Base-by-base conservation (phyloP, 2,113 vertebrate species). In the Nesospiza acunhae region DNA sequence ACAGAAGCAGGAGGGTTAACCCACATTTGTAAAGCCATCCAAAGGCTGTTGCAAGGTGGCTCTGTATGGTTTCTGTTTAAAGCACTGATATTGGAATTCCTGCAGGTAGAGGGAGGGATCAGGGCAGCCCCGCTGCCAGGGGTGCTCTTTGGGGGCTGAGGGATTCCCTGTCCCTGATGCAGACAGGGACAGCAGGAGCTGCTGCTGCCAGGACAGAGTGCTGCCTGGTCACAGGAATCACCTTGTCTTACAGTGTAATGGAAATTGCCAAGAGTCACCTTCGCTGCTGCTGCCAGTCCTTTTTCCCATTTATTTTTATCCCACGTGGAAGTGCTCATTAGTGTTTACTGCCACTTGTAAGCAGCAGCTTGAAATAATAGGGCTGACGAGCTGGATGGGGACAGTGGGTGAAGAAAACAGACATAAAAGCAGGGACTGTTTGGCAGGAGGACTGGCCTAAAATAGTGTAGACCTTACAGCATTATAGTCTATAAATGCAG, bases 291-390 rank as follows among this genome's bases (percentile, higher is more conserved):
- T 87, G 13, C 27, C 39, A 42, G 41, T 55, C 23, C 19, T 63
- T 53, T 58, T 41, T 59, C 46, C 83, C 58, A 47, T 67, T 84
- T 78, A 63, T 75, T 87, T 90, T 87, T 84, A 55, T 85, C 84
- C 69, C 66, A 3, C 90, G 89, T 95, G 87, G 84, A 91, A 91
- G 78, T 22, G 49, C 49, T 87, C 73, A 8, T 91, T 69, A 76
- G 83, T 14, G 33, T 58, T 79, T 47, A 33, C 24, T 74, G 47
- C 58, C 44, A 55, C 55, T 81, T 77, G 75, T 76, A 82, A 73
- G 10, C 87, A 76, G 84, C 55, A 90, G 72, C 55, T 85, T 80
- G 78, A 89, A 94, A 89, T 87, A 87, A 35, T 33, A 67, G 84
- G 63, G 67, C 20, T 14, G 31, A n/a, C 0, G 18, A 68, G 42